Percentiles rank a stretch among this genome's conserved stretches.
phyloP scores from a whole-genome alignment of 2,797 vertebrate genomes.

The Xerus rutilus region DNA sequence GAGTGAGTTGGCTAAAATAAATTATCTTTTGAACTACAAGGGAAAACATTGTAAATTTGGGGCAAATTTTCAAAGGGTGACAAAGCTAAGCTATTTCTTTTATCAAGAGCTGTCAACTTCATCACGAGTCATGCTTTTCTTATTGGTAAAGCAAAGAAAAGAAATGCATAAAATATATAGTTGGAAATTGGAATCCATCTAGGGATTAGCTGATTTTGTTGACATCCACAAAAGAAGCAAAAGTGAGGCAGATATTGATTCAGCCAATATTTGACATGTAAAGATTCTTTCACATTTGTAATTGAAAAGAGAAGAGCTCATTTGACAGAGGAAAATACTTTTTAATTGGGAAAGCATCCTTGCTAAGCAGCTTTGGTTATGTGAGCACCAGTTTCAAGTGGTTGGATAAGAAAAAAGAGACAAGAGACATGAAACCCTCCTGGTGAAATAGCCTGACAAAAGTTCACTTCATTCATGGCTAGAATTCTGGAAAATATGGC shows the following conservation, averaged over 20 bases:
- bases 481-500: slow-evolving; percentile 3
- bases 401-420: not conserved
- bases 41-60: not conserved
- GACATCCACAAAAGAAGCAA: not conserved
- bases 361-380: not conserved
- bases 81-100: not conserved
- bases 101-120: not conserved
- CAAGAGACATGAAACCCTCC: not conserved
- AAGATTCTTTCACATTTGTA: not conserved
- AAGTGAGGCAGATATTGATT: not conserved
- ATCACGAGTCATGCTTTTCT: slow-evolving; percentile 23
- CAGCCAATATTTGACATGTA: not conserved
- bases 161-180: not conserved
- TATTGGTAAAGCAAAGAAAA: not conserved
- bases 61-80: not conserved
- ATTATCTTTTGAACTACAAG: not conserved
- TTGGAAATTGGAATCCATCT: not conserved
- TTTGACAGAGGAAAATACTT: not conserved
- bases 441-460: not conserved
- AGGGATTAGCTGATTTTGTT: not conserved
- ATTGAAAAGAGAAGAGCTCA: slow-evolving; percentile 29
- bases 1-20: not conserved
- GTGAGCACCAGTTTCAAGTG: not conserved
- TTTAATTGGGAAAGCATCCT: not conserved
- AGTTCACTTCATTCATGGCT: not conserved